phyloP scores from a whole-genome alignment of 2,797 vertebrate species.

The Mus caroli region DNA sequence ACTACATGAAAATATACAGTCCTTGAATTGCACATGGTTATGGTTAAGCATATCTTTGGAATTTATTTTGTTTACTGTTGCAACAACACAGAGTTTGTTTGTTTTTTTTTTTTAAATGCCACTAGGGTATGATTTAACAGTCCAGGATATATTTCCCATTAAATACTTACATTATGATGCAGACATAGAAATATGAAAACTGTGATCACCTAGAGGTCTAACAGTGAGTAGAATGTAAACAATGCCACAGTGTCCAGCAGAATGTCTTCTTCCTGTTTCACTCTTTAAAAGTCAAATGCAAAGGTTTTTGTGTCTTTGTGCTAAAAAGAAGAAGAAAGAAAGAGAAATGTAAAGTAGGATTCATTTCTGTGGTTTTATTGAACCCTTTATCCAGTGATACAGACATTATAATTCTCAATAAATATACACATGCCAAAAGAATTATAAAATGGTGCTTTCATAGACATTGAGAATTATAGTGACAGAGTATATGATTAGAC shows the following conservation, averaged over 20 bases:
- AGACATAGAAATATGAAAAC: not conserved
- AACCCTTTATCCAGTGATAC: constrained; percentile 7
- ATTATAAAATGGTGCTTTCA: constrained; percentile 20
- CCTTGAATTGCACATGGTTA: constrained; percentile 17
- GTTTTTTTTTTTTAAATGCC: constrained; percentile 33
- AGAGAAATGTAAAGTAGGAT: not conserved
- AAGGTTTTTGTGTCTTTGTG: not conserved
- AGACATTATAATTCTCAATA: constrained; percentile 36
- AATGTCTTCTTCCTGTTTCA: constrained; percentile 33
- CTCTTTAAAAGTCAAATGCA: constrained; percentile 18
- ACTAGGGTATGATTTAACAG: constrained; percentile 25
- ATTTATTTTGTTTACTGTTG: constrained; percentile 50
- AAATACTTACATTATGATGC: not conserved
- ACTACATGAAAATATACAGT: constrained; percentile 21
- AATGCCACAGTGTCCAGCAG: constrained; percentile 7
- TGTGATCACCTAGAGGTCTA: not conserved
- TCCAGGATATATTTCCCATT: constrained; percentile 29
- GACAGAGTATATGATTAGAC: not conserved
- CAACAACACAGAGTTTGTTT: not conserved
- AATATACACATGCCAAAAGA: constrained; percentile 20
- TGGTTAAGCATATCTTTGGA: not conserved
- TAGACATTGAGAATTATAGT: constrained; percentile 47
- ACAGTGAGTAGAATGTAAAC: constrained; percentile 40
- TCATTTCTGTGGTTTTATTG: constrained; percentile 29
- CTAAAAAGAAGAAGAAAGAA: not conserved